Conservation (phyloP, 37 sponge, comb jelly and placozoan genomes). For the Tethya wilhelma region DNA sequence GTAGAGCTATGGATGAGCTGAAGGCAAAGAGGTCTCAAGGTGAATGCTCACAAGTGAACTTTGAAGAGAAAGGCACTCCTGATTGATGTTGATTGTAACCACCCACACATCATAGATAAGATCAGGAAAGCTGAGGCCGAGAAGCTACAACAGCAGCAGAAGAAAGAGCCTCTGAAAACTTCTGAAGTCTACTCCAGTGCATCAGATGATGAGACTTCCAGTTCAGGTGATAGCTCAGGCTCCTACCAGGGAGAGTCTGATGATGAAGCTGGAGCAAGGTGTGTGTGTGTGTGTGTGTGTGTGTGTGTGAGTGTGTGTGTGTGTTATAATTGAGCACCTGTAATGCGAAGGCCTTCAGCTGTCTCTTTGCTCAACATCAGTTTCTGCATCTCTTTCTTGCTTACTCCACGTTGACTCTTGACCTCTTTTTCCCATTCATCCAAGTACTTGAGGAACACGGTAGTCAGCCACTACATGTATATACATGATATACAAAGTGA, state of each 20-base stretch:
- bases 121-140: constrained; percentile 66
- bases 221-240: constrained; percentile 3
- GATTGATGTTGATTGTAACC: not conserved
- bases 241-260: constrained; percentile 54
- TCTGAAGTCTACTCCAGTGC: constrained; percentile 56
- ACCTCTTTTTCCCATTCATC: not conserved
- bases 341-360: not conserved
- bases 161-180: constrained; percentile 61
- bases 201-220: constrained; percentile 43
- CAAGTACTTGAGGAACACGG: not conserved
- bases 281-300: not conserved
- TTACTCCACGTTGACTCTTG: not conserved
- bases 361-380: not conserved
- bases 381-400: not conserved
- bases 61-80: not conserved
- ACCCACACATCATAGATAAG: too few species aligned
- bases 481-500: not conserved
- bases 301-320: constrained; percentile 3
- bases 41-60: not conserved
- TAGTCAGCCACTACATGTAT: not conserved
- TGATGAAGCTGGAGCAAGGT: constrained; percentile 59
- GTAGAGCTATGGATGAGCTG: constrained; percentile 88
- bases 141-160: constrained; percentile 14
- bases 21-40: constrained; percentile 68
- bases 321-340: not conserved